phyloP scores from a whole-genome alignment of 2,888 invertebrate species.

The Sicus ferrugineus region DNA sequence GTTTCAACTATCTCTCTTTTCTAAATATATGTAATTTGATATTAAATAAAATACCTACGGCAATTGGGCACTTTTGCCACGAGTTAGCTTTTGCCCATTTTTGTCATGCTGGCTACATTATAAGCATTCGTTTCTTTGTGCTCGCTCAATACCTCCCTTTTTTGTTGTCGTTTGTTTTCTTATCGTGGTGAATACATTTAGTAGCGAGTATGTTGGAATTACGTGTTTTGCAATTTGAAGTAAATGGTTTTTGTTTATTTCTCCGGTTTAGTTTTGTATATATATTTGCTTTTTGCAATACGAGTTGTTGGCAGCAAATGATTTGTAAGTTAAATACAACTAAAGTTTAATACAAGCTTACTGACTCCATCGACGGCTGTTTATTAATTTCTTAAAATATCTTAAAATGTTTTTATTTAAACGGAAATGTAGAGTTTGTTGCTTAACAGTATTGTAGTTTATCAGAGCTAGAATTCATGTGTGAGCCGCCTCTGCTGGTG shows the following conservation, averaged over 20 bases:
- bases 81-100: not conserved
- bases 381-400: no score
- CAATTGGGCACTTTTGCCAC: no score
- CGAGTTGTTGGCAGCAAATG: not conserved
- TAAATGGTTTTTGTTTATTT: not conserved
- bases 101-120: not conserved
- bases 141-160: slow-evolving; percentile 1
- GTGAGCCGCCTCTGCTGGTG: no score
- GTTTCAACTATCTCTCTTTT: no score
- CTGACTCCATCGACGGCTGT: not conserved
- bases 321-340: no score
- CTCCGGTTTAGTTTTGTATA: not conserved
- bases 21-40: no score
- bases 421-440: no score
- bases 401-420: no score
- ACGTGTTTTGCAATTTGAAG: not conserved
- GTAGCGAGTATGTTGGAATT: slow-evolving; percentile 2
- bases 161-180: slow-evolving; percentile 5
- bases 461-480: no score
- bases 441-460: no score
- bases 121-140: slow-evolving; percentile 16
- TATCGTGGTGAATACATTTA: slow-evolving; percentile 14
- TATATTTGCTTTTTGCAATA: not conserved
- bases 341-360: not conserved
- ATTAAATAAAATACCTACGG: no score